Percentiles rank a stretch among this genome's conserved stretches.
These are phyloP conservation scores for Caloenas nicobarica DNA, from an alignment of 2,113 vertebrate genomes.

Conservation along the genomic window DNA sequence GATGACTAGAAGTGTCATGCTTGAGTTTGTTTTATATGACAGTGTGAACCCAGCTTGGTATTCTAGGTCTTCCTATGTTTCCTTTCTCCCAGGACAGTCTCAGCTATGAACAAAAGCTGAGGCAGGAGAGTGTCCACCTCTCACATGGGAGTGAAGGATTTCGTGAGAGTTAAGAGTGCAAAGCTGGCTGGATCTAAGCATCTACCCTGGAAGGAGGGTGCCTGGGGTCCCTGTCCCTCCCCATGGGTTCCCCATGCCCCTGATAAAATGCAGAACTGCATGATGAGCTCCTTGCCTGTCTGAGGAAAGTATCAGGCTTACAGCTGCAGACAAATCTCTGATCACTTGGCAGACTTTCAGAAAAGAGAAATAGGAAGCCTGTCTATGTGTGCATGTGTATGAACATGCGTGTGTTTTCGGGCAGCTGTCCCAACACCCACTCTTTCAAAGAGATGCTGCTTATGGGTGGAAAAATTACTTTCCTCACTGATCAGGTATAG, in stretches of 20 bases:
- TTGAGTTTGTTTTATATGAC: neutral
- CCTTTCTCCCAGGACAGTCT: neutral
- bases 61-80: neutral
- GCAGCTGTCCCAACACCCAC: neutral
- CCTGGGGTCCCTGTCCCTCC: neutral
- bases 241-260: rapidly evolving
- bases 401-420: rapidly evolving
- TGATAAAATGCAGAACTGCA: neutral
- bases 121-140: neutral
- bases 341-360: neutral
- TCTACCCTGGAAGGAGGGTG: neutral
- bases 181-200: neutral
- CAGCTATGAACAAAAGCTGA: neutral
- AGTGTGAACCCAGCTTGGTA: neutral
- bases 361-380: neutral
- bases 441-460: neutral
- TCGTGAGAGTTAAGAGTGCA: neutral
- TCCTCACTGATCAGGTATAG: neutral
- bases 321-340: neutral
- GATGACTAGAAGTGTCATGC: neutral
- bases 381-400: rapidly evolving
- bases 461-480: neutral
- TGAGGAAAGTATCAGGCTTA: neutral
- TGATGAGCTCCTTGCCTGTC: neutral
- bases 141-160: neutral